phyloP scores from a whole-genome alignment of 1,140 invertebrate species.

The Proctacanthus coquilletti region DNA sequence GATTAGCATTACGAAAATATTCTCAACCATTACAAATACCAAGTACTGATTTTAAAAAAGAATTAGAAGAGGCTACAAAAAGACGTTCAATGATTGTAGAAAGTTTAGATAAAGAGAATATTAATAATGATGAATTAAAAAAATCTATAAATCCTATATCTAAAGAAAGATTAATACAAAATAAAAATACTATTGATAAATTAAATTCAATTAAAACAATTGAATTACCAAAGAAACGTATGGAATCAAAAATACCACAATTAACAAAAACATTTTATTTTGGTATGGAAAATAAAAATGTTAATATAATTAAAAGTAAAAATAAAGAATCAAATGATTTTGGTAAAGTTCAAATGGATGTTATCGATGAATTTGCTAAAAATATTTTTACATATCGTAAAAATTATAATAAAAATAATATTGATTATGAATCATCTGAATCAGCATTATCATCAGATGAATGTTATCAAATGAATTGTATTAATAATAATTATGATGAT shows the following conservation, averaged over 20 bases:
- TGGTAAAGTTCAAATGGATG: conserved; percentile 3
- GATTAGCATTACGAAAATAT: background rate
- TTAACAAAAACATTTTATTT: conserved; percentile 57
- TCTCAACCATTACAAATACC: conserved; percentile 31
- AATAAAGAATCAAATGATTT: background rate
- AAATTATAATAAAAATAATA: conserved; percentile 8
- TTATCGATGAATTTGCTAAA: conserved; percentile 1
- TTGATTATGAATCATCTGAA: conserved; percentile 31
- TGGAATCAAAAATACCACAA: conserved; percentile 22
- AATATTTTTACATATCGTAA: conserved; percentile 4
- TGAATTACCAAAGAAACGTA: background rate
- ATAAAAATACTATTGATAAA: background rate
- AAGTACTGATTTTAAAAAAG: conserved; percentile 48
- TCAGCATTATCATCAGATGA: conserved; percentile 35
- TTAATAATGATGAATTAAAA: conserved; percentile 1
- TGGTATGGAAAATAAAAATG: conserved; percentile 45
- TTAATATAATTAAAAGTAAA: conserved; percentile 14
- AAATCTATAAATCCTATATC: background rate
- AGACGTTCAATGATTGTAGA: conserved; percentile 38
- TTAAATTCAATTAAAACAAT: background rate
- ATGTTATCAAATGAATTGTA: conserved; percentile 13
- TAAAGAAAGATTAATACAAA: background rate
- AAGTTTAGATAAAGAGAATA: conserved; percentile 1
- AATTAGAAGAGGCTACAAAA: conserved; percentile 46
- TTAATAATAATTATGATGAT: background rate